Percentiles rank a stretch among this genome's conserved stretches.
phyloP scores from a whole-genome alignment of 2,888 invertebrate genomes.

The Synergus itoensis region DNA sequence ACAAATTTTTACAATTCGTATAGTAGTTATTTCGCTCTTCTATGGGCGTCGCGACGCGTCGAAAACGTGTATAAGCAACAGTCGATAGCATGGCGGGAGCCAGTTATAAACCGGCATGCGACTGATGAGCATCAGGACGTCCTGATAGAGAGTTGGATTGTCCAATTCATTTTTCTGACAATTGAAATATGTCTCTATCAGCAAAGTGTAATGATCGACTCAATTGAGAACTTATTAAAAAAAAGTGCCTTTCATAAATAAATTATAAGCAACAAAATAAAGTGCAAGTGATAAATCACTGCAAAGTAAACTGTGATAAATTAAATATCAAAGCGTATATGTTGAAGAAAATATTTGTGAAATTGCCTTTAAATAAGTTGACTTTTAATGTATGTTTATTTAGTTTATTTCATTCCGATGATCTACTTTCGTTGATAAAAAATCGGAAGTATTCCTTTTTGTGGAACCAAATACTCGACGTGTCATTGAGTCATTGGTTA shows the following conservation, averaged over 20 bases:
- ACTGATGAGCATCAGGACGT: constrained; percentile 65
- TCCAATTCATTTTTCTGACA: constrained; percentile 17
- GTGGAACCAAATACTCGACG: neutral
- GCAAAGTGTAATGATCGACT: neutral
- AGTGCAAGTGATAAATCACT: neutral
- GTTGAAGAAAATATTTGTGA: neutral
- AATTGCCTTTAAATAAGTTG: neutral
- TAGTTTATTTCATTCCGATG: constrained; percentile 5
- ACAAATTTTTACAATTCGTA: too few relatives aligned
- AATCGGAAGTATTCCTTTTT: neutral
- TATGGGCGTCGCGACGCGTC: neutral
- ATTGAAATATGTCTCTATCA: neutral
- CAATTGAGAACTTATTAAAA: neutral
- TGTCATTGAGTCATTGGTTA: constrained; percentile 19
- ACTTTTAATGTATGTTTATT: neutral
- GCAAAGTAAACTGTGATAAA: neutral
- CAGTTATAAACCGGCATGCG: constrained; percentile 73
- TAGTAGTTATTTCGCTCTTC: neutral
- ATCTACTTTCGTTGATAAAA: neutral
- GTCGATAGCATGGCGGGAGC: constrained; percentile 63
- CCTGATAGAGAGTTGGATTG: constrained; percentile 40
- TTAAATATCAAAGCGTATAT: neutral
- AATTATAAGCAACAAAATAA: neutral
- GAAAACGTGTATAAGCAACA: constrained; percentile 67
- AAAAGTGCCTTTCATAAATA: constrained; percentile 2